Evolutionary conservation across 2,113 vertebrate species (phyloP).

Genomic region (Sitta europaea): DNA sequence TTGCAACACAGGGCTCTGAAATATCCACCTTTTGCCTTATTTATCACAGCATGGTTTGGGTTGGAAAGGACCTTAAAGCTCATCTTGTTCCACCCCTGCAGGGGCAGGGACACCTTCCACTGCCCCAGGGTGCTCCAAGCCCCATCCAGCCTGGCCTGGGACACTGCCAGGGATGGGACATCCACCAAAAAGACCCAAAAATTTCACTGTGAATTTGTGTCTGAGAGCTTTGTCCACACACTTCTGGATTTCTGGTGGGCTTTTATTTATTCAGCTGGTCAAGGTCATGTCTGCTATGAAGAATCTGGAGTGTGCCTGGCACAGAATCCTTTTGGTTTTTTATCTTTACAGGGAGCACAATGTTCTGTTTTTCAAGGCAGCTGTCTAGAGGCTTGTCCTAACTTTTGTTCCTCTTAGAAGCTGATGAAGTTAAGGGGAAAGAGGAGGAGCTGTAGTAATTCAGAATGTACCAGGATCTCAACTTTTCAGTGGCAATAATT

Average conservation of each 20-base stretch:
- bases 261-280: background rate
- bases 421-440: background rate
- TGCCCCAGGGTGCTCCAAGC: accelerated
- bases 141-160: accelerated
- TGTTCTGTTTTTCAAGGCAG: background rate
- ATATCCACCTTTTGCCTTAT: background rate
- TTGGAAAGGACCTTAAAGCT: background rate
- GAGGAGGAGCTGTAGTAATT: background rate
- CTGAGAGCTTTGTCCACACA: background rate
- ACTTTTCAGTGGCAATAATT: background rate
- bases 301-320: background rate
- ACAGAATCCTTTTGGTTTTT: background rate
- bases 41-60: background rate
- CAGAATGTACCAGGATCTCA: too few relatives aligned
- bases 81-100: background rate
- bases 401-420: background rate
- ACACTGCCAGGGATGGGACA: accelerated
- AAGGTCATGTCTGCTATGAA: background rate
- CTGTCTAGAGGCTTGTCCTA: background rate
- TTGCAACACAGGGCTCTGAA: background rate
- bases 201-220: background rate
- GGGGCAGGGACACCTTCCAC: background rate
- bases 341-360: background rate
- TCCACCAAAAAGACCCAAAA: background rate
- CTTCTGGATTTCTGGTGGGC: background rate